Conservation (phyloP, 2,797 vertebrate genomes). For the Oceanodroma leucorhoa region DNA sequence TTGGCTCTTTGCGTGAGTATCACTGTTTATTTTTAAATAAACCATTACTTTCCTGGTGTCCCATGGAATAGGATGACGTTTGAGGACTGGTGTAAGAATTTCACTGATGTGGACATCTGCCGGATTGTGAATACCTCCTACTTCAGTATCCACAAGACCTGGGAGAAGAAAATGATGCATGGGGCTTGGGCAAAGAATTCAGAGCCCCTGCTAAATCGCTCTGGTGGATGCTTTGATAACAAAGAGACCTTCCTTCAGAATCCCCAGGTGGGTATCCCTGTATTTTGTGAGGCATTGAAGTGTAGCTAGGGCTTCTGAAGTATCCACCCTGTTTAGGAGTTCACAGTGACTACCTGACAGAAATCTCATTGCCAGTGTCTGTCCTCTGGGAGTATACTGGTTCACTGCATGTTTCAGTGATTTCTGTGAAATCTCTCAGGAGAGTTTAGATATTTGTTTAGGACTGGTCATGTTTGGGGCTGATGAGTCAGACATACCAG, state of each 20-base stretch:
- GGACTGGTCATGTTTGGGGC: background rate
- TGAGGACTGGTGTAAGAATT: conserved; percentile 91
- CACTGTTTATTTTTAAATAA: background rate
- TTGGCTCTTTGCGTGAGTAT: background rate
- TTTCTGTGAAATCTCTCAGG: background rate
- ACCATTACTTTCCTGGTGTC: background rate
- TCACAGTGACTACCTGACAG: background rate
- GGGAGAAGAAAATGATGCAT: conserved; percentile 81
- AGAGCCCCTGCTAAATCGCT: conserved; percentile 85
- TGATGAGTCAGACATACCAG: background rate
- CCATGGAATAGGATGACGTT: conserved; percentile 86
- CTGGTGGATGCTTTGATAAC: conserved; percentile 91
- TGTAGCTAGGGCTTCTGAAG: background rate
- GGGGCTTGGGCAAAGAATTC: conserved; percentile 85
- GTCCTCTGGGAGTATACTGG: background rate
- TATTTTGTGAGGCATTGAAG: background rate
- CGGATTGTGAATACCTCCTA: conserved; percentile 87
- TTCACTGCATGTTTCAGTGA: background rate
- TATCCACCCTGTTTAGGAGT: background rate
- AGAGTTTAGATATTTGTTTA: background rate
- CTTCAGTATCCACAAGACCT: conserved; percentile 86
- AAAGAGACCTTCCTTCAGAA: conserved; percentile 90
- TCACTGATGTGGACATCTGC: conserved; percentile 87
- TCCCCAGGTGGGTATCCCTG: conserved; percentile 81
- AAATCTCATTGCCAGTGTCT: background rate